These are phyloP conservation scores for Grammomys dolichurus DNA, from an alignment of 2,113 vertebrate species.

Conservation along the genomic window DNA sequence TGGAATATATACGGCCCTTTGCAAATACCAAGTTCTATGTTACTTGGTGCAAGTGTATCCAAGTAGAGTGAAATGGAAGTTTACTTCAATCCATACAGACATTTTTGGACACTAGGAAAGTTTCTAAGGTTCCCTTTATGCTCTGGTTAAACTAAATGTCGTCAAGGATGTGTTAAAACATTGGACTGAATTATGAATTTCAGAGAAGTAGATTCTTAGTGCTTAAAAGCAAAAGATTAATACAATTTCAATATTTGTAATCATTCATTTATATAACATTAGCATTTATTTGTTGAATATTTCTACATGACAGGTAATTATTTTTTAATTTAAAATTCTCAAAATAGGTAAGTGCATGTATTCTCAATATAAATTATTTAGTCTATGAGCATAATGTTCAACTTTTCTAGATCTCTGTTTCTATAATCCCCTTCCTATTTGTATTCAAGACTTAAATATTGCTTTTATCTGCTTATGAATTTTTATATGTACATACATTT, in stretches of 20 bases:
- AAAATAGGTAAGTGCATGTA: neutral
- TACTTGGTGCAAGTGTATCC: neutral
- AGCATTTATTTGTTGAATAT: neutral
- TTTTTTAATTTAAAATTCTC: neutral
- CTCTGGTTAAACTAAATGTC: neutral
- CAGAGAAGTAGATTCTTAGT: neutral
- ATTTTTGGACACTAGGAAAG: neutral
- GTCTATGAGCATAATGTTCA: neutral
- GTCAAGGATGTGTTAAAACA: neutral
- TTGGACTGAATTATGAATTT: neutral
- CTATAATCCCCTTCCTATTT: neutral
- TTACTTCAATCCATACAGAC: neutral
- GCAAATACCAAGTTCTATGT: neutral
- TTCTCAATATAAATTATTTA: neutral
- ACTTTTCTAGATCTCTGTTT: neutral
- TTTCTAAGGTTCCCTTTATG: neutral
- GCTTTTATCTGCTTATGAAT: neutral
- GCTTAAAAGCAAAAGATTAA: neutral
- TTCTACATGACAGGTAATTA: neutral
- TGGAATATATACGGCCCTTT: neutral
- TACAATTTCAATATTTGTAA: neutral
- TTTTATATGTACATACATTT: too few species aligned
- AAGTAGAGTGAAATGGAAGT: neutral
- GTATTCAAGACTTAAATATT: neutral
- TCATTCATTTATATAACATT: neutral